Percentiles rank a stretch among this genome's conserved stretches.
Evolutionary conservation across 1,140 invertebrate species (phyloP).

Genomic region (Papilio helenus): DNA sequence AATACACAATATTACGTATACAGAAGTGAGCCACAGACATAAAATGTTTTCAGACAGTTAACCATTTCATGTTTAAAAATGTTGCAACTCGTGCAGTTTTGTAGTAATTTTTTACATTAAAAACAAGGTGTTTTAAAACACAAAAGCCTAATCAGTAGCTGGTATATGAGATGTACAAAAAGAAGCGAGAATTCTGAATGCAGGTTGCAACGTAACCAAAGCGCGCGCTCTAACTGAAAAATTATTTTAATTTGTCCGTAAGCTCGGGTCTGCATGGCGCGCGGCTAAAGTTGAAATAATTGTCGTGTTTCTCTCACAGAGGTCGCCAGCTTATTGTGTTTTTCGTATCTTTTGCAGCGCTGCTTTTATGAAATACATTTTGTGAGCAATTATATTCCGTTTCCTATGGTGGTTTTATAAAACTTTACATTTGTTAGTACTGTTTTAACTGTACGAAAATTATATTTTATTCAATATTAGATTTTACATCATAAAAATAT

Average conservation of each 20-base stretch:
- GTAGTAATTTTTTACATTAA: neutral
- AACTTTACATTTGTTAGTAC: neutral
- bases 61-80: neutral
- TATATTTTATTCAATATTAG: neutral
- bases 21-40: too few species aligned
- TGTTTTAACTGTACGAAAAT: too few species aligned
- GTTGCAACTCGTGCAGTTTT: neutral
- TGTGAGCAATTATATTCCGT: neutral
- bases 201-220: neutral
- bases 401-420: neutral
- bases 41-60: neutral
- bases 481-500: neutral
- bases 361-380: neutral
- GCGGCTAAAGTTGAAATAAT: neutral
- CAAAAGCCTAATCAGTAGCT: conserved; percentile 11
- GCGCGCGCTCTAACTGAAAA: conserved; percentile 4
- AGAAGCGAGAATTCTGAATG: neutral
- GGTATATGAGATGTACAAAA: neutral
- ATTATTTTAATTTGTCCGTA: conserved; percentile 16
- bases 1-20: too few species aligned
- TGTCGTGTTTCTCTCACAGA: neutral
- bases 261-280: neutral
- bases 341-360: conserved; percentile 6
- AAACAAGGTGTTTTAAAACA: neutral
- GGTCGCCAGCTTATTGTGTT: conserved; percentile 17